Percentiles rank a stretch among this genome's conserved stretches.
phyloP scores from a whole-genome alignment of 2,113 vertebrate species.

The Ivindomyrus marchei region DNA sequence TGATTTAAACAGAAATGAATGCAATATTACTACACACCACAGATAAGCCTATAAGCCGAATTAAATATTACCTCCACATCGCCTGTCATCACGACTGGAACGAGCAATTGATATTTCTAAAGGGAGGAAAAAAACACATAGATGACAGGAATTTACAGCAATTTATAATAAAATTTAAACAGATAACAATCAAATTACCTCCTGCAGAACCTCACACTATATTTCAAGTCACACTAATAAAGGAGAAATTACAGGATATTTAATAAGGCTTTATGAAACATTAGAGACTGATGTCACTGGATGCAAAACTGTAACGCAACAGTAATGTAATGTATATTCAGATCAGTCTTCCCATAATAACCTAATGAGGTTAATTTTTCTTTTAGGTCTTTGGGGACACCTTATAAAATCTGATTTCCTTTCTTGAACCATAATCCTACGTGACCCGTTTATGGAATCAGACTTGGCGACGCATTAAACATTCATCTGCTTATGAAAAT shows the following conservation, averaged over 20 bases:
- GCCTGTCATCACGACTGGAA: conserved; percentile 81
- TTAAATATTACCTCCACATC: conserved; percentile 79
- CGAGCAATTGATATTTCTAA: conserved; percentile 87
- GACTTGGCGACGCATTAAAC: not conserved
- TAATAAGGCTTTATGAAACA: conserved; percentile 59
- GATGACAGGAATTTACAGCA: conserved; percentile 39
- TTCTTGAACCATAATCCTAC: not conserved
- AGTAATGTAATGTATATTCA: conserved; percentile 3
- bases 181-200: conserved; percentile 50
- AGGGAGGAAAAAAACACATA: conserved; percentile 44
- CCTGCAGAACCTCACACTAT: conserved; percentile 53
- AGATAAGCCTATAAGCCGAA: conserved; percentile 22
- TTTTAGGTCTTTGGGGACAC: not conserved
- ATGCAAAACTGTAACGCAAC: not conserved
- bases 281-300: conserved; percentile 42
- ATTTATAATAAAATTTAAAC: conserved; percentile 41
- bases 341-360: not conserved
- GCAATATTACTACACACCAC: not conserved
- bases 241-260: conserved; percentile 53
- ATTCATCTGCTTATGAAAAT: not conserved
- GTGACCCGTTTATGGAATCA: not conserved
- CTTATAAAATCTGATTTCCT: conserved; percentile 5
- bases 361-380: conserved; percentile 12
- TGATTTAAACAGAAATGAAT: not conserved
- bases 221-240: conserved; percentile 55